A percentile compares a stretch with the other conserved stretches of the same genome.
These are phyloP conservation scores for Acrobasis suavella DNA, from an alignment of 2,888 invertebrate genomes.

Conservation along the genomic window DNA sequence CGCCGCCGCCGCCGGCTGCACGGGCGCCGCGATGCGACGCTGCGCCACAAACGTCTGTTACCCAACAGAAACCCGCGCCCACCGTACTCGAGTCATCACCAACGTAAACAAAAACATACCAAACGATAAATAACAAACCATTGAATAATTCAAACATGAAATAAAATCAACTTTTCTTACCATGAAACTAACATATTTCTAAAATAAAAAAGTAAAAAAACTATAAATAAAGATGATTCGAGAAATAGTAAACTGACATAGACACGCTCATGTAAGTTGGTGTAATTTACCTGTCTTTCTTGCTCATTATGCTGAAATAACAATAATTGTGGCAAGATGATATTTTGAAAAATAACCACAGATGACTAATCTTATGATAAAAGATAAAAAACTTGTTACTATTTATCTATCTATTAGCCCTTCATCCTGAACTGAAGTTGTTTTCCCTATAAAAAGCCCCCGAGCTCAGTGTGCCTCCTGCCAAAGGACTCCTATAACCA, in stretches of 20 bases:
- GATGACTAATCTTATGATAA: too few species aligned
- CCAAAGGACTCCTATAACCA: too few species aligned
- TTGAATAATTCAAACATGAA: neutral
- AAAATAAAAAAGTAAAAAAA: slow-evolving; percentile 37
- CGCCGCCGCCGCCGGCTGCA: slow-evolving; percentile 77
- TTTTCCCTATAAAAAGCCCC: too few species aligned
- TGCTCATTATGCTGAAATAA: slow-evolving; percentile 51
- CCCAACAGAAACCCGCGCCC: neutral
- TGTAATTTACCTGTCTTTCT: slow-evolving; percentile 49
- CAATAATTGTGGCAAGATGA: slow-evolving; percentile 22
- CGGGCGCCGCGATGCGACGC: slow-evolving; percentile 75
- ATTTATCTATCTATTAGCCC: too few species aligned
- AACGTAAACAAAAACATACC: neutral
- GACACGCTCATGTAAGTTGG: too few species aligned
- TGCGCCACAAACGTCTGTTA: slow-evolving; percentile 72
- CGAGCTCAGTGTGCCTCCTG: too few species aligned
- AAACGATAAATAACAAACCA: neutral
- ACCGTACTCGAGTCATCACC: neutral
- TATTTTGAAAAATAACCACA: too few species aligned
- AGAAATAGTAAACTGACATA: neutral
- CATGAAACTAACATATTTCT: slow-evolving; percentile 52
- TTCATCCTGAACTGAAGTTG: too few species aligned
- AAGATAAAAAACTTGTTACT: too few species aligned
- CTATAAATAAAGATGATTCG: neutral
- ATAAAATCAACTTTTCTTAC: slow-evolving; percentile 38